phyloP scores from a whole-genome alignment of 2,888 invertebrate genomes.

The Eristalinus sepulchralis region DNA sequence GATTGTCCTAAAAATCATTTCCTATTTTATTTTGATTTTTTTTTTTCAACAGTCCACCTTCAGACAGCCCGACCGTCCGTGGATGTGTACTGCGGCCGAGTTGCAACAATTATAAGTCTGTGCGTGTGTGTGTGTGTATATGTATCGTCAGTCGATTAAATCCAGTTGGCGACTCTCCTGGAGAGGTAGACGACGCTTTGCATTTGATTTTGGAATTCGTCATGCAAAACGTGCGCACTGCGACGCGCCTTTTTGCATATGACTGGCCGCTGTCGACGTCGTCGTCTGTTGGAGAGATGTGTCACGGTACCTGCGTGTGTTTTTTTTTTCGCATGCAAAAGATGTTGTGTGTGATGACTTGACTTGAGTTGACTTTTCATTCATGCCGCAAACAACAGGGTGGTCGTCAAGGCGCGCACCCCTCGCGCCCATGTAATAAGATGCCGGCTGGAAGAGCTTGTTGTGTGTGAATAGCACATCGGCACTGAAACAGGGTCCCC shows the following conservation, averaged over 20 bases:
- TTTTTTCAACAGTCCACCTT: not conserved
- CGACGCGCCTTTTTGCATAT: constrained; percentile 36
- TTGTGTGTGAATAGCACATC: constrained; percentile 1
- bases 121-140: not conserved
- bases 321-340: constrained; percentile 19
- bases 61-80: not conserved
- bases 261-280: not conserved
- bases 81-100: not conserved
- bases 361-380: constrained; percentile 14
- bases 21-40: not conserved
- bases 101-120: not conserved
- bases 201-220: constrained; percentile 51
- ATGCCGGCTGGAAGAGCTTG: not conserved
- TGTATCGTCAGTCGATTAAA: not conserved
- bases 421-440: not conserved
- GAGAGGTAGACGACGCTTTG: constrained; percentile 1
- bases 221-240: constrained; percentile 50
- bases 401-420: not conserved
- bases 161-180: not conserved
- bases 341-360: constrained; percentile 55
- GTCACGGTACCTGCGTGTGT: constrained; percentile 53
- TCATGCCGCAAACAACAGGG: not conserved
- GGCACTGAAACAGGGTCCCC: not conserved
- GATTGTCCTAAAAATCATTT: not conserved
- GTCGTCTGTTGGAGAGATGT: constrained; percentile 11